These are phyloP conservation scores for Drosophila pachea DNA, from an alignment of 1,140 invertebrate species.

Conservation along the genomic window DNA sequence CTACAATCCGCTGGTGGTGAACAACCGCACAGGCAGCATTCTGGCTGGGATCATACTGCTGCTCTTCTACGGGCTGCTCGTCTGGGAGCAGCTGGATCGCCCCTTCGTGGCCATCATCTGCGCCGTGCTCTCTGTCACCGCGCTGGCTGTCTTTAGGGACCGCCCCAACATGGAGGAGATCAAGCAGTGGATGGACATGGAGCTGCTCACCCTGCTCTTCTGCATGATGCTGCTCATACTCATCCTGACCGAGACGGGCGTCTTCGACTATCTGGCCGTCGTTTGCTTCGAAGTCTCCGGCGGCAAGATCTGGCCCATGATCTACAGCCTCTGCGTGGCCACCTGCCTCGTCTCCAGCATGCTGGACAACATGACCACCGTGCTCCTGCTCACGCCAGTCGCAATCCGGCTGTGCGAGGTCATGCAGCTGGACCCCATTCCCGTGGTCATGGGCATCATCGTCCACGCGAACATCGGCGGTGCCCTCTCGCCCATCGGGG, in stretches of 20 bases:
- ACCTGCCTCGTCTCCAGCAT: conserved; percentile 86
- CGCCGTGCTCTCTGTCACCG: conserved; percentile 84
- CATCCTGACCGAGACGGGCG: conserved; percentile 88
- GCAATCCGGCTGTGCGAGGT: conserved; percentile 89
- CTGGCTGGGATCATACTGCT: conserved; percentile 84
- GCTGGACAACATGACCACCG: conserved; percentile 89
- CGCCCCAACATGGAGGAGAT: conserved; percentile 85
- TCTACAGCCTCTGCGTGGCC: conserved; percentile 85
- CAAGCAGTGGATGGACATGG: conserved; percentile 88
- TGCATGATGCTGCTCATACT: conserved; percentile 92
- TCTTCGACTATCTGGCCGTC: conserved; percentile 89
- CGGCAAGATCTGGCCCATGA: conserved; percentile 86
- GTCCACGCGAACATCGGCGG: conserved; percentile 91
- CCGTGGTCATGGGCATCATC: conserved; percentile 85
- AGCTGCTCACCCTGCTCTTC: conserved; percentile 88
- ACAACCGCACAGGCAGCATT: conserved; percentile 82
- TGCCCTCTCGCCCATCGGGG: conserved; percentile 87
- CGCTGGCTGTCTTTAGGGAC: conserved; percentile 84
- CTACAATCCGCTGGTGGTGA: conserved; percentile 82
- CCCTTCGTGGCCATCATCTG: conserved; percentile 88
- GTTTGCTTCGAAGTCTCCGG: conserved; percentile 85
- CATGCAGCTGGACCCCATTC: conserved; percentile 87
- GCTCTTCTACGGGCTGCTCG: conserved; percentile 86
- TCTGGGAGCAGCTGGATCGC: conserved; percentile 88
- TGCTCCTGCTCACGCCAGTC: conserved; percentile 88